These are phyloP conservation scores for Melinaea marsaeus DNA, from an alignment of 2,888 invertebrate species.

Conservation along the genomic window DNA sequence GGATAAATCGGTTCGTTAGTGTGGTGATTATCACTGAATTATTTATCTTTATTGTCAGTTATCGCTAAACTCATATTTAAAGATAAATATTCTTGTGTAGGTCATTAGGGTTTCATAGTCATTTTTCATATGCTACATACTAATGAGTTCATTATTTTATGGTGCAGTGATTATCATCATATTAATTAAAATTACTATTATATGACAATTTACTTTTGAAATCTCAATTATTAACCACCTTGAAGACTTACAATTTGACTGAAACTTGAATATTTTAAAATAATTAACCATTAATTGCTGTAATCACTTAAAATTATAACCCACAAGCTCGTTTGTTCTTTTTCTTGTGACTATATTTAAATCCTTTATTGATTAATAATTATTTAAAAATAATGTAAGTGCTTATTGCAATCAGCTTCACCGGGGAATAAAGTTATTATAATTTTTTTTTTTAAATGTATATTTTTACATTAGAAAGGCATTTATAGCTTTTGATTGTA, in stretches of 20 bases:
- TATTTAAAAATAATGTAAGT: neutral
- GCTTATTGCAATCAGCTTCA: neutral
- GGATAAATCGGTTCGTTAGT: slow-evolving; percentile 26
- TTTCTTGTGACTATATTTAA: too few species aligned
- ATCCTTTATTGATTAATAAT: neutral
- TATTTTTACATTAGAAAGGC: neutral
- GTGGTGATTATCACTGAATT: slow-evolving; percentile 22
- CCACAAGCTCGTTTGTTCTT: too few species aligned
- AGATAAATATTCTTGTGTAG: neutral
- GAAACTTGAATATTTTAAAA: too few species aligned
- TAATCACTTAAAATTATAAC: too few species aligned
- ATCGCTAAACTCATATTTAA: neutral
- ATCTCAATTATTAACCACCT: too few species aligned
- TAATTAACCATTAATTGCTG: too few species aligned
- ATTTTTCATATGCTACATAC: neutral
- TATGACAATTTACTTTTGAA: neutral
- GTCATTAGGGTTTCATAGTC: neutral
- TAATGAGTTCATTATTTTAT: neutral
- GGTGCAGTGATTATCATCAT: neutral
- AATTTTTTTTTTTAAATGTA: neutral
- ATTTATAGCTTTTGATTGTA: neutral
- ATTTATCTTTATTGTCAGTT: slow-evolving; percentile 15
- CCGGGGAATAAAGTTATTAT: neutral
- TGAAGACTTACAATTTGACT: too few species aligned
- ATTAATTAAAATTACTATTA: neutral